Evolutionary conservation across 2,113 vertebrate species (phyloP), one percentile per base, ranked within the genome.

Genomic region (Apodemus sylvaticus): DNA sequence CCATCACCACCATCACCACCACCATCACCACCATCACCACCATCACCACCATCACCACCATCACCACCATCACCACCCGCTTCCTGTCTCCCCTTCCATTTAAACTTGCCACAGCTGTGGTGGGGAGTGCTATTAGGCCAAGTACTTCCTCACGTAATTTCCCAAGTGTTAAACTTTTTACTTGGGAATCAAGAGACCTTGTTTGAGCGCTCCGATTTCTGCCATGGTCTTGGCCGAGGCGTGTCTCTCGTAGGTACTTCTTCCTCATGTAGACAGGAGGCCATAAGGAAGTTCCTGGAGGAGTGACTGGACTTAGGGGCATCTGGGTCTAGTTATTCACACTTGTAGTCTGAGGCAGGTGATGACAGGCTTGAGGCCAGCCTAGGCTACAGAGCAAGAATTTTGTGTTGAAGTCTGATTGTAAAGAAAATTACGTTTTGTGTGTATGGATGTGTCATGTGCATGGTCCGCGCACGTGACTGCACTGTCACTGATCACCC

Each of bases 141-240:
- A 53, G 86, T 86, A 70, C 90, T 92, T 74, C n/a, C 86, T 73
- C 70, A 53, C 53, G 6, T 85, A 42, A 68, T 39, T 93, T 93
- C 53, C 93, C 51, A 92, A 85, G 26, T 79, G 79, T 11, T 92
- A 6, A 86, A 68, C 6, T 71, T 73, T 70, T 88, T 26, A 34
- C 12, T 58, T 89, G 51, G 92, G 22, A 20, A 45, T 62, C 20
- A 45, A 90, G 85, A 94, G 26, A 60, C 2, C 4, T 71, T n/a
- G 64, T 1, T 64, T 93, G 93, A 66, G 53, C 9, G n/a, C 31
- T 48, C 36, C 39, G 88, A 42, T 93, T 93, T 76, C 8, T 51
- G 26, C 39, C 58, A 26, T 10, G 94, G 51, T 51, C 29, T 48
- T 82, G 34, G 34, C 22, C 34, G 42, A 10, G 68, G 62, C 14